These are phyloP conservation scores for Columba janthina DNA, from an alignment of 2,113 vertebrate species.

Conservation along the genomic window DNA sequence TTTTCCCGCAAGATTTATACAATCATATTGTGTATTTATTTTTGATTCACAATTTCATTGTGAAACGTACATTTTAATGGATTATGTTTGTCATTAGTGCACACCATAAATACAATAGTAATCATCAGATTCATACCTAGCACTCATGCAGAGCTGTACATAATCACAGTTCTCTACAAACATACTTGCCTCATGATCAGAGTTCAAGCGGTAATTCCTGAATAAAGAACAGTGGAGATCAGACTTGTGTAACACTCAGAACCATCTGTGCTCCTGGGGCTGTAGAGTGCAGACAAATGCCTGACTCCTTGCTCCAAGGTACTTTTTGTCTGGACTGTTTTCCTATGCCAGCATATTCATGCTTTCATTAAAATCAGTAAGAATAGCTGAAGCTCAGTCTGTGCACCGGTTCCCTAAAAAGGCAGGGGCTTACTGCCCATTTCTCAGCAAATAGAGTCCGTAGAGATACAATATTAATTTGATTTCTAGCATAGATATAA, in stretches of 20 bases:
- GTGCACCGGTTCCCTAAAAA: not conserved
- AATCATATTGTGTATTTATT: slow-evolving; percentile 16
- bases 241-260: slow-evolving; percentile 56
- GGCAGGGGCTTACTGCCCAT: not conserved
- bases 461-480: slow-evolving; percentile 45
- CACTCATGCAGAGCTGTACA: slow-evolving; percentile 45
- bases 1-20: not conserved
- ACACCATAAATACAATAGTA: slow-evolving; percentile 22
- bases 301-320: slow-evolving; percentile 8
- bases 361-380: slow-evolving; percentile 9
- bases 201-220: slow-evolving; percentile 54
- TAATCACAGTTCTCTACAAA: slow-evolving; percentile 51
- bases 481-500: slow-evolving; percentile 43
- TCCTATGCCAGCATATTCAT: not conserved
- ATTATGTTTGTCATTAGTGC: slow-evolving; percentile 35
- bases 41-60: not conserved
- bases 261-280: slow-evolving; percentile 51
- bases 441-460: not conserved
- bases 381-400: not conserved
- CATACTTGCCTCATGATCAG: slow-evolving; percentile 25
- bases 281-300: not conserved
- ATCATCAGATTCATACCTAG: slow-evolving; percentile 34
- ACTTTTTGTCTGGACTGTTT: not conserved
- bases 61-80: not conserved
- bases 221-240: slow-evolving; percentile 61